Evolutionary conservation across 2,113 vertebrate genomes (phyloP), one percentile per base, ranked within the genome.

Genomic region (Cebus imitator): DNA sequence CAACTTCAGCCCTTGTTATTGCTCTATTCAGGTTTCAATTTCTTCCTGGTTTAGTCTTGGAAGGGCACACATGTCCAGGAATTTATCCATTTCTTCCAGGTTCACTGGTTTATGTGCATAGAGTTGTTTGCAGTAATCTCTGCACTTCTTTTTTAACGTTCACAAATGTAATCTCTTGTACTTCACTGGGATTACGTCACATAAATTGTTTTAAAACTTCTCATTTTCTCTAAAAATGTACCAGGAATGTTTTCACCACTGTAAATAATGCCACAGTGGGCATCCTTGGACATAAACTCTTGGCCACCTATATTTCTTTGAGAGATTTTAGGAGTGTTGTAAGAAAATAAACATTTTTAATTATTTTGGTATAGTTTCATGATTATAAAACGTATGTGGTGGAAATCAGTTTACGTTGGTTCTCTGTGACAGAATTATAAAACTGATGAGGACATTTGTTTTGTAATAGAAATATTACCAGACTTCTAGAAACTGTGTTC

Each of bases 401-500:
- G 27, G 32, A 23, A 64, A 83, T n/a, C 96, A 96, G 35, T 4
- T 70, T 68, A 50, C 3, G 0, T 2, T 45, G 0, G 0, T 30
- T 97, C 1, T 95, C 78, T 79, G 30, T 18, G 68, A 57, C 57
- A 90, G 13, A 80, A 73, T 23, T 14, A 8, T 52, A 37, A 21
- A 87, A 0, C 0, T 1, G 61, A 82, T 16, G 66, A 17, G 18
- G 37, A 82, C n/a, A 88, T 96, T 90, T 92, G 30, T 21, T 85
- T 43, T 94, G 11, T 10, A 83, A 7, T 80, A 23, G 43, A 97
- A 96, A 84, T 85, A 94, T 35, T 52, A 55, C 6, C 58, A 90
- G 3, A 57, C 14, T 76, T 57, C 52, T 14, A 70, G 55, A 87
- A 92, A 80, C 45, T 21, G 10, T 4, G 76, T 83, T 91, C 78